Percentiles rank a stretch among this genome's conserved stretches.
Evolutionary conservation across 2,113 vertebrate species (phyloP).

Genomic region (Petrocephalus microphthalmus): DNA sequence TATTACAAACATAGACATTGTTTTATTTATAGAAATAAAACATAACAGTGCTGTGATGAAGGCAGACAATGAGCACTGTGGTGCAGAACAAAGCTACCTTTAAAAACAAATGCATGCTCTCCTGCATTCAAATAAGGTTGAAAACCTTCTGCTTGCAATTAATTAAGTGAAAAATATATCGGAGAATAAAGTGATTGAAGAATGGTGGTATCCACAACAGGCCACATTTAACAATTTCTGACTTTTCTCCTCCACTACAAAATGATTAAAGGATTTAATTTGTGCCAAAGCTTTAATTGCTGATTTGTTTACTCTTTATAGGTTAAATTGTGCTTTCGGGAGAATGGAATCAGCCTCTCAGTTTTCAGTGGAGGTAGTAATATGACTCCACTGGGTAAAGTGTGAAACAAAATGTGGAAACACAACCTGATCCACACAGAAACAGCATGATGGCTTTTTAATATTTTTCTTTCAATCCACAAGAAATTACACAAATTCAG

Average conservation of each 20-base stretch:
- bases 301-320: constrained; percentile 4
- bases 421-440: neutral
- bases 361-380: neutral
- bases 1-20: neutral
- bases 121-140: neutral
- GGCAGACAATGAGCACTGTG: neutral
- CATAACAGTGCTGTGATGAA: neutral
- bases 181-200: neutral
- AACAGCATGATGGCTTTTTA: neutral
- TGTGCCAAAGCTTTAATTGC: neutral
- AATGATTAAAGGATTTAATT: constrained; percentile 8
- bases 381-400: neutral
- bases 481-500: neutral
- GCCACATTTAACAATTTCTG: neutral
- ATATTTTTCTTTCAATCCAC: neutral
- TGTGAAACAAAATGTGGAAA: neutral
- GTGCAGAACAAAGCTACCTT: neutral
- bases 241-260: neutral
- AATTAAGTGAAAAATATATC: neutral
- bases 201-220: neutral
- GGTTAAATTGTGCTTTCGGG: constrained; percentile 5
- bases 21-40: neutral
- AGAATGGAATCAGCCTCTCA: neutral
- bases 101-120: neutral
- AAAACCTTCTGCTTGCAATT: neutral